Evolutionary conservation across 2,888 invertebrate genomes (phyloP).

Genomic region (Loripinus fragilis): DNA sequence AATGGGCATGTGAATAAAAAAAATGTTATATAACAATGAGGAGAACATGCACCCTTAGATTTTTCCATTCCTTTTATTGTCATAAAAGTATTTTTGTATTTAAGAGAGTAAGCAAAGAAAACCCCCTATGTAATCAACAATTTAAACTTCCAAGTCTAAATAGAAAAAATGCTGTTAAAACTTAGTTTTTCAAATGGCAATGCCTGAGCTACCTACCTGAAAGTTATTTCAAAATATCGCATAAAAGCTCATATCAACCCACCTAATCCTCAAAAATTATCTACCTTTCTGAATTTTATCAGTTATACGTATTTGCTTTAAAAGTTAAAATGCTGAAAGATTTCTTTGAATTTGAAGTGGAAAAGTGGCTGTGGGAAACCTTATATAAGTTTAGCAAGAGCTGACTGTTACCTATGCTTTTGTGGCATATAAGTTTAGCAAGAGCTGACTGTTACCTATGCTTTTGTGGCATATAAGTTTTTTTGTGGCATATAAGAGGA

Average conservation of each 20-base stretch:
- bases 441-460: not conserved
- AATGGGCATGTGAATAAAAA: not conserved
- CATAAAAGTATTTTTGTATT: conserved; percentile 10
- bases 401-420: not conserved
- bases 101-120: conserved; percentile 1
- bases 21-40: not conserved
- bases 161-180: not conserved
- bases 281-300: too few relatives aligned
- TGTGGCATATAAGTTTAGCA: not conserved
- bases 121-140: conserved; percentile 5
- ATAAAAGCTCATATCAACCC: not conserved
- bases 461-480: too few relatives aligned
- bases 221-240: conserved; percentile 11
- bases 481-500: not conserved
- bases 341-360: not conserved
- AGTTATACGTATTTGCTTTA: too few relatives aligned
- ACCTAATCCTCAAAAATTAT: not conserved
- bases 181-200: not conserved
- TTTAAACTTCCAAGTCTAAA: conserved; percentile 2
- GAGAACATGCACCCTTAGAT: conserved; percentile 1
- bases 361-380: not conserved
- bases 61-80: conserved; percentile 9
- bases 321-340: too few relatives aligned
- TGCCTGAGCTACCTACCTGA: not conserved
- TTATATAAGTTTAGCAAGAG: not conserved